phyloP scores from a whole-genome alignment of 2,888 invertebrate species.

The Cerastis rubricosa region DNA sequence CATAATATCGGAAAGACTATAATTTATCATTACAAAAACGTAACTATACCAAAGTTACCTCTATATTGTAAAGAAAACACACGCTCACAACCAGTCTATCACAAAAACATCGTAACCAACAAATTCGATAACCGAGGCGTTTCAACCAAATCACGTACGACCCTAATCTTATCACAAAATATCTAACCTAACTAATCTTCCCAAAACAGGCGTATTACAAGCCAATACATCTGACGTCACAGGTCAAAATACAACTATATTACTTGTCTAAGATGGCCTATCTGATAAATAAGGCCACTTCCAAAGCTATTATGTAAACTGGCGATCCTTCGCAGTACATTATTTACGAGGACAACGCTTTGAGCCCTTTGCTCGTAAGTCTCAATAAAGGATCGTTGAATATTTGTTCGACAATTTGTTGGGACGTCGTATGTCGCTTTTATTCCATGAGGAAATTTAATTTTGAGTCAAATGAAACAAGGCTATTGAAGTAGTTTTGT shows the following conservation, averaged over 20 bases:
- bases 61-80: not conserved
- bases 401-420: constrained; percentile 61
- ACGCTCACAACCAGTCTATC: constrained; percentile 6
- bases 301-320: constrained; percentile 66
- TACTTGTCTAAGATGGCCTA: constrained; percentile 35
- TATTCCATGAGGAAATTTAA: constrained; percentile 23
- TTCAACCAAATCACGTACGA: constrained; percentile 43
- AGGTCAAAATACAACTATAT: constrained; percentile 47
- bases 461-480: not conserved
- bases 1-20: no score
- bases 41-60: not conserved
- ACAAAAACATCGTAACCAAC: constrained; percentile 22
- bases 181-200: constrained; percentile 44
- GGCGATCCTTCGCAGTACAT: constrained; percentile 60
- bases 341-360: constrained; percentile 59
- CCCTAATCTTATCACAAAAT: constrained; percentile 45
- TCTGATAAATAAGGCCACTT: constrained; percentile 62
- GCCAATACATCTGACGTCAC: constrained; percentile 44
- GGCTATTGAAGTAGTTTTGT: not conserved
- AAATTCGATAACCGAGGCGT: not conserved
- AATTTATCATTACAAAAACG: not conserved
- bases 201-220: constrained; percentile 42
- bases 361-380: constrained; percentile 41
- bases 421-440: constrained; percentile 29
- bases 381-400: constrained; percentile 54